Evolutionary conservation across 2,797 vertebrate genomes (phyloP).

Genomic region (Podargus strigoides): DNA sequence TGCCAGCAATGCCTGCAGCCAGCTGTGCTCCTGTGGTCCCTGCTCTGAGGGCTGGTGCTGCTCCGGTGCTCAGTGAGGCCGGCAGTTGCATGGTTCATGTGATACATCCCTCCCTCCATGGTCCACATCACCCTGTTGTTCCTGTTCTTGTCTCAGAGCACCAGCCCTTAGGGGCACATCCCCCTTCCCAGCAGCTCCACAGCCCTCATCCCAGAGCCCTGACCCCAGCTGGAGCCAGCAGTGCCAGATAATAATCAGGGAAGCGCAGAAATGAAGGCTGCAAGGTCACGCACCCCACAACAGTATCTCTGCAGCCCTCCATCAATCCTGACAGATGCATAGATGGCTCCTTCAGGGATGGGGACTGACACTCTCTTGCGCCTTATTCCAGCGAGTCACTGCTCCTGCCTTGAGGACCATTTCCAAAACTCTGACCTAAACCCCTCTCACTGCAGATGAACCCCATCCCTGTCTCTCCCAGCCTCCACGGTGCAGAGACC

Average conservation of each 20-base stretch:
- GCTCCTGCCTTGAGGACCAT: neutral
- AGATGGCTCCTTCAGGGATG: neutral
- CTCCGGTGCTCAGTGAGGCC: accelerated
- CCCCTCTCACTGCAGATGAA: neutral
- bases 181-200: neutral
- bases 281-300: neutral
- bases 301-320: neutral
- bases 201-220: neutral
- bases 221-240: constrained; percentile 8
- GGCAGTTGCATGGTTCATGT: accelerated
- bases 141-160: neutral
- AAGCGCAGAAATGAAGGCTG: neutral
- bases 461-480: neutral
- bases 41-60: accelerated
- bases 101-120: neutral
- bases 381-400: neutral
- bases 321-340: neutral
- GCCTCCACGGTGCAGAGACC: neutral
- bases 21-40: neutral
- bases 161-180: accelerated
- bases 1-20: neutral
- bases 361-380: neutral
- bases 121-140: neutral
- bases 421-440: neutral
- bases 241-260: constrained; percentile 1